Percentiles rank a stretch among this genome's conserved stretches.
These are phyloP conservation scores for Poeciliopsis turrubarensis DNA, from an alignment of 2,113 vertebrate genomes.

Conservation along the genomic window DNA sequence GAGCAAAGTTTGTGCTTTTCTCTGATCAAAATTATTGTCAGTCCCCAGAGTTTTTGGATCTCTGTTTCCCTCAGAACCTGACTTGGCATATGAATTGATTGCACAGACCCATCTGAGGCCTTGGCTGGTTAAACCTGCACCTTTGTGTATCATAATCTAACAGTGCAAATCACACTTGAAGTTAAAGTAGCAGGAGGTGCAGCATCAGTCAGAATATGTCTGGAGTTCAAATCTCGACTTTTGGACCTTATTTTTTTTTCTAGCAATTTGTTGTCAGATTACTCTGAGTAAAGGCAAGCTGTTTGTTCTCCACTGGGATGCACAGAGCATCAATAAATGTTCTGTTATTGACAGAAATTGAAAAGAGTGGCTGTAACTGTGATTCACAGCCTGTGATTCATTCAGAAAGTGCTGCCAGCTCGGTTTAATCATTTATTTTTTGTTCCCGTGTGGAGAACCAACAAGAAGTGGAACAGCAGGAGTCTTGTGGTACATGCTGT, in stretches of 20 bases:
- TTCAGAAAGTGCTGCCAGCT: neutral
- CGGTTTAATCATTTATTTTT: neutral
- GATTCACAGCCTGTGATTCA: neutral
- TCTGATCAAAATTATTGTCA: neutral
- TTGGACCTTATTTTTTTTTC: neutral
- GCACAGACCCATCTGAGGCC: too few species aligned
- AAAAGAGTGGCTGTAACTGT: neutral
- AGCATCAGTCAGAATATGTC: too few species aligned
- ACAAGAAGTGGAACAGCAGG: conserved; percentile 7
- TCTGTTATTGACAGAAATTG: neutral
- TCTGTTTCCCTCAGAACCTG: neutral
- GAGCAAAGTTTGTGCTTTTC: neutral
- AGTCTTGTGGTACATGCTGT: conserved; percentile 8
- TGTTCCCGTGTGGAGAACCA: conserved; percentile 2
- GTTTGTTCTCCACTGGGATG: neutral
- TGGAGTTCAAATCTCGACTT: neutral
- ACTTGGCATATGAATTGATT: neutral
- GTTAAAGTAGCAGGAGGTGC: too few species aligned
- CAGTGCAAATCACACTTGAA: too few species aligned
- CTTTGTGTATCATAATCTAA: too few species aligned
- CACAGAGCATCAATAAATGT: neutral
- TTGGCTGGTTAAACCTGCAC: too few species aligned
- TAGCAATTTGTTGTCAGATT: too few species aligned
- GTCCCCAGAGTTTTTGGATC: neutral
- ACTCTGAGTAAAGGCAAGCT: neutral